Conservation (phyloP, 2,113 vertebrate species). For the Ptyas mucosa region DNA sequence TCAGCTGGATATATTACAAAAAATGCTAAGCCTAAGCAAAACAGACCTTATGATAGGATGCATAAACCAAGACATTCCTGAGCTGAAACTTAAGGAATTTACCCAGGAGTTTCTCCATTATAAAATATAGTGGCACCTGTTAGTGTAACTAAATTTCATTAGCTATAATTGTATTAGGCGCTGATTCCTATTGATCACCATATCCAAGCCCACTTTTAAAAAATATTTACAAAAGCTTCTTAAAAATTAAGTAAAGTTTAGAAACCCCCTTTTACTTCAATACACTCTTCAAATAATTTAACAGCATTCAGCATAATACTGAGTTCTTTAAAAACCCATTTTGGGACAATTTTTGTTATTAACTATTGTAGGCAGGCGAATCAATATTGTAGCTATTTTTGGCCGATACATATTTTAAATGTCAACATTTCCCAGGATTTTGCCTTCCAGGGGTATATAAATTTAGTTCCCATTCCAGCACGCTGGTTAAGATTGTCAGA, state of each 20-base stretch:
- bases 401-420: not conserved
- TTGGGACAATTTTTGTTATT: not conserved
- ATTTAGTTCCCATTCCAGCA: not conserved
- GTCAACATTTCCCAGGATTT: not conserved
- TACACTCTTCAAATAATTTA: not conserved
- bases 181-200: not conserved
- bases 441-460: not conserved
- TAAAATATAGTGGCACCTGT: not conserved
- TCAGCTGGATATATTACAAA: not conserved
- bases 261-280: not conserved
- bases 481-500: not conserved
- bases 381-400: not conserved
- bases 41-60: not conserved
- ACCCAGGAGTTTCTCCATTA: not conserved
- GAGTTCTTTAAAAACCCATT: not conserved
- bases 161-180: not conserved
- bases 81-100: not conserved
- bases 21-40: not conserved
- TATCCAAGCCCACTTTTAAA: not conserved
- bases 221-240: not conserved
- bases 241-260: not conserved
- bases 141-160: not conserved
- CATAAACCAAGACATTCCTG: not conserved
- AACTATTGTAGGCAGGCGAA: not conserved
- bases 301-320: not conserved